Evolutionary conservation across 2,888 invertebrate genomes (phyloP), one percentile per base, ranked within the genome.

Genomic region (Macaria liturata): DNA sequence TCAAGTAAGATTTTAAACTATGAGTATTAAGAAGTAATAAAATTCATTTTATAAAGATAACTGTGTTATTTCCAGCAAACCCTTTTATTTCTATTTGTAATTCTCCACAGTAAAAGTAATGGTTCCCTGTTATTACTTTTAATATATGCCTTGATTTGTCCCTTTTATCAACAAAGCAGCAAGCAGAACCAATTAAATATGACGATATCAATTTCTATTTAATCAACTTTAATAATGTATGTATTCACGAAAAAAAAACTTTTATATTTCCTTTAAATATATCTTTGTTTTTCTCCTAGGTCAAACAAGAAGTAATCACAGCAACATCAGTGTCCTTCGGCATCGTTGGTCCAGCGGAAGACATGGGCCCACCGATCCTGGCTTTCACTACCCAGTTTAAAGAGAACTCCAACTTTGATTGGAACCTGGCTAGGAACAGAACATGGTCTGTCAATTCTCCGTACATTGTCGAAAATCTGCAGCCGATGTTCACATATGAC

Each of bases 271-370:
- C 20, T 20, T 20, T 20, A 20, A 1, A 20, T 20, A 20, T 59
- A 61, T 54, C 61, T 61, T 75, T 65, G 4, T 93, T 20, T 20
- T 20, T 20, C 2, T 48, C 8, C 8, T n/a, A 96, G 83, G 95
- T 94, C 0, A 94, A 92, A 68, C 93, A 96, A 70, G 93, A 93
- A 58, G 94, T 94, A 58, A 91, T 96, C 37, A 97, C 97, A 0
- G 97, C 98, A 0, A 97, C 97, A 4, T 96, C 97, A 6, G 95
- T 97, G 46, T 95, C 95, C 52, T 98, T 97, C 82, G 93, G 93
- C 48, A 95, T 98, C 51, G 90, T 94, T 3, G 96, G 95, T 0
- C 97, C 97, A 0, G 88, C 94, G 3, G 94, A 95, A 68, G 94
- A 95, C 65, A 94, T 95, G 57, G 97, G 97, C 8, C 91, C 97